These are phyloP conservation scores for Notothenia rossii DNA, from an alignment of 2,113 vertebrate genomes.

Conservation along the genomic window DNA sequence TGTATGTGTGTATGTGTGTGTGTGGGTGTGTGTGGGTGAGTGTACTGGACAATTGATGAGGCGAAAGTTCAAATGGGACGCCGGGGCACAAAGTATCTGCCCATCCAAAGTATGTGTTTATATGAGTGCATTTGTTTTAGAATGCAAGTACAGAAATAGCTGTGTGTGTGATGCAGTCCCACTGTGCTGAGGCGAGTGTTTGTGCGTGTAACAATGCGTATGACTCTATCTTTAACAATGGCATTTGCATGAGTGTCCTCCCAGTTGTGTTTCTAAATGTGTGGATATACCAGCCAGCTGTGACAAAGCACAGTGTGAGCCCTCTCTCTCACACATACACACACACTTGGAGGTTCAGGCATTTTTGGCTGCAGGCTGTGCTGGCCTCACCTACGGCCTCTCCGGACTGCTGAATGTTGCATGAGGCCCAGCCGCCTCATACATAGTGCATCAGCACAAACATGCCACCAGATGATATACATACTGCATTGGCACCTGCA, in stretches of 20 bases:
- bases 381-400: slow-evolving; percentile 83
- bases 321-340: slow-evolving; percentile 24
- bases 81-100: slow-evolving; percentile 14
- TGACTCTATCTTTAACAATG: slow-evolving; percentile 30
- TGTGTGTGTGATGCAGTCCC: slow-evolving; percentile 21
- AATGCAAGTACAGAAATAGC: slow-evolving; percentile 19
- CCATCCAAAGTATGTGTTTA: slow-evolving; percentile 18
- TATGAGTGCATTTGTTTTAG: slow-evolving; percentile 21
- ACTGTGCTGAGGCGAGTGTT: slow-evolving; percentile 36
- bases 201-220: slow-evolving; percentile 56
- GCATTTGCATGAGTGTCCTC: slow-evolving; percentile 57
- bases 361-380: slow-evolving; percentile 73
- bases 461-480: slow-evolving; percentile 77
- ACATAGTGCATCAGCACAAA: slow-evolving; percentile 88
- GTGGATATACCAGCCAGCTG: slow-evolving; percentile 61
- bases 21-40: neutral
- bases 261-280: slow-evolving; percentile 63
- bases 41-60: slow-evolving; percentile 56
- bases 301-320: slow-evolving; percentile 50
- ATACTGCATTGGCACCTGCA: slow-evolving; percentile 83
- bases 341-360: slow-evolving; percentile 38
- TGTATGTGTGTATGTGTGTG: slow-evolving; percentile 30
- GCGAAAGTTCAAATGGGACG: slow-evolving; percentile 65
- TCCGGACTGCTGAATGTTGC: slow-evolving; percentile 84
- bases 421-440: slow-evolving; percentile 78